Evolutionary conservation across 2,113 vertebrate species (phyloP), one percentile per base, ranked within the genome.

Genomic region (Ciconia boyciana): DNA sequence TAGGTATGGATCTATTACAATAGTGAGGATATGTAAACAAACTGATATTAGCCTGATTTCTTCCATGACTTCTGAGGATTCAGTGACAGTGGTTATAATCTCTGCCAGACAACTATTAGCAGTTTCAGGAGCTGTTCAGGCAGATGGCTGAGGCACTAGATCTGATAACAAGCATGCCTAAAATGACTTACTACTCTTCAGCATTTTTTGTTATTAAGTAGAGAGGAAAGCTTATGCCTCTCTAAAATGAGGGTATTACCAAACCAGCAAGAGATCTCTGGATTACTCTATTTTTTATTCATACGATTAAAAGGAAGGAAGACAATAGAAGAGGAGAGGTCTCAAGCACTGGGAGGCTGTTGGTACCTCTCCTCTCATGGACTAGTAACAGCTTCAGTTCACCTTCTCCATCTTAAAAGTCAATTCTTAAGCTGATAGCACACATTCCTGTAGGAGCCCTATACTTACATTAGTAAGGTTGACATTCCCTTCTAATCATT

Each of bases 131-230:
- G 83, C 46, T 94, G 87, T 76, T 84, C 61, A 97, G 81, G 49
- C 87, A 95, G 87, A 91, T 95, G 94, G 77, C 78, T 93, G 87
- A 95, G 48, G 61, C 74, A 79, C 70, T 76, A 82, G 81, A 65
- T 95, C 83, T 94, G 87, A 95, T 91, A 94, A 91, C 48, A 92
- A 81, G 49, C 84, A 68, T 91, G 83, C 55, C 91, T 87, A 75
- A 95, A 75, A 80, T 80, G 72, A 91, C 74, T 89, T 93, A 75
- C 8, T 82, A 91, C 61, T 89, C 83, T 90, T 77, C 77, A 51
- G 32, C 39, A 48, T 78, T 87, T 94, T 91, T 78, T 87, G 0
- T 75, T 83, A 68, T 75, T 91, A 89, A 62, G 58, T 41, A 75
- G 39, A 89, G 39, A 71, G 26, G 39, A 78, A 91, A 91, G 18